These are phyloP conservation scores for Datnioides undecimradiatus DNA, from an alignment of 2,113 vertebrate genomes.

Conservation along the genomic window DNA sequence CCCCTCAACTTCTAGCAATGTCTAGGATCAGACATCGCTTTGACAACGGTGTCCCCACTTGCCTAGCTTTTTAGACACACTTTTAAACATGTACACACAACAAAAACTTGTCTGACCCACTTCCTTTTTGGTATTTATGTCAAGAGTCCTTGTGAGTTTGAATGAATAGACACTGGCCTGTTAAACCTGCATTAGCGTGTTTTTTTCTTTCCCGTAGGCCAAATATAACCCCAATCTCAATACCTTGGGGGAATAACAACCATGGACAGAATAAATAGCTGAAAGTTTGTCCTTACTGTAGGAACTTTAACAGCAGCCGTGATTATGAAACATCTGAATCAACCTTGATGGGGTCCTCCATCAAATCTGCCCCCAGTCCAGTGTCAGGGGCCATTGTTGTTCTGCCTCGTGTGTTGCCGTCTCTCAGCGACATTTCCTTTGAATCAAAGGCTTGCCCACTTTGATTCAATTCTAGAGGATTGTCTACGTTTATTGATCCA, in stretches of 20 bases:
- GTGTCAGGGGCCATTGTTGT: constrained; percentile 29
- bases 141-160: background rate
- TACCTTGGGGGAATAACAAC: background rate
- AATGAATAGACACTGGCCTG: background rate
- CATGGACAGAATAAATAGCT: background rate
- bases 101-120: background rate
- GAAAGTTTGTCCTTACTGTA: background rate
- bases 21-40: background rate
- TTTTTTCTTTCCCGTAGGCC: background rate
- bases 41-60: background rate
- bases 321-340: background rate
- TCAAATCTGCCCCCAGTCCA: background rate
- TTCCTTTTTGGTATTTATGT: background rate
- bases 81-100: background rate
- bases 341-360: background rate
- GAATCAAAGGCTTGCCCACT: constrained; percentile 58
- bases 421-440: constrained; percentile 43
- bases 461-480: constrained; percentile 56
- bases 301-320: no score
- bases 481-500: constrained; percentile 62
- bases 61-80: background rate
- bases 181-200: background rate
- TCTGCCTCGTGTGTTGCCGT: constrained; percentile 18
- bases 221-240: background rate
- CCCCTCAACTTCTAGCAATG: background rate